A percentile compares a stretch with the other conserved stretches of the same genome.
phyloP scores from a whole-genome alignment of 2,113 vertebrate genomes.

The Acrocephalus kingi region DNA sequence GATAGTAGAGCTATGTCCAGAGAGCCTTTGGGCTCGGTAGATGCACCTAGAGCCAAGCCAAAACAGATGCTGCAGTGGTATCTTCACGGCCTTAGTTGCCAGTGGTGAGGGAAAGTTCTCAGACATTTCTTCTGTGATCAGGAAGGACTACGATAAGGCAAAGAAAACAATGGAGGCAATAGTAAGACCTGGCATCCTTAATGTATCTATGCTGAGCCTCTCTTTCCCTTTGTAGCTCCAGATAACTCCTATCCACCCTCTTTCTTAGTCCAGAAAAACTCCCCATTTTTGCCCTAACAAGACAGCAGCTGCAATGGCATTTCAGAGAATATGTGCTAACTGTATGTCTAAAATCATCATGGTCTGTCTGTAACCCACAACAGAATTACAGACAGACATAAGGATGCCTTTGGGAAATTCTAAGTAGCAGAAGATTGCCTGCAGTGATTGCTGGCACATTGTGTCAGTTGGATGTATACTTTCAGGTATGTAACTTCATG shows the following conservation, averaged over 20 bases:
- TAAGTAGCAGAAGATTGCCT: background rate
- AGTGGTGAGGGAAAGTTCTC: background rate
- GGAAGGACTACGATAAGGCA: background rate
- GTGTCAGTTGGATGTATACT: background rate
- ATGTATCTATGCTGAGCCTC: fast-evolving
- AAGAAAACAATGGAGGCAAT: background rate
- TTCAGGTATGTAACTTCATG: background rate
- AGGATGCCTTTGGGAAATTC: background rate
- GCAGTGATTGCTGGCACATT: background rate
- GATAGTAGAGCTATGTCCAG: background rate
- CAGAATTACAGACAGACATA: background rate
- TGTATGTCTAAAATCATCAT: background rate
- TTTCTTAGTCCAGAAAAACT: background rate
- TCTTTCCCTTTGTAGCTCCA: background rate
- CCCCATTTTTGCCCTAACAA: background rate
- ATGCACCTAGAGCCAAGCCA: background rate
- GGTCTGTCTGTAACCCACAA: background rate
- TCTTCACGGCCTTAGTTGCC: background rate
- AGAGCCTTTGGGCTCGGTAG: background rate
- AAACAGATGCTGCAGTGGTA: background rate
- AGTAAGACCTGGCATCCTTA: background rate
- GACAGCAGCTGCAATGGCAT: background rate
- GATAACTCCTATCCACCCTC: background rate
- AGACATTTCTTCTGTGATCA: background rate
- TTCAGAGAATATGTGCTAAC: background rate